phyloP scores from a whole-genome alignment of 1,140 invertebrate species.

The Drosophila grimshawi region DNA sequence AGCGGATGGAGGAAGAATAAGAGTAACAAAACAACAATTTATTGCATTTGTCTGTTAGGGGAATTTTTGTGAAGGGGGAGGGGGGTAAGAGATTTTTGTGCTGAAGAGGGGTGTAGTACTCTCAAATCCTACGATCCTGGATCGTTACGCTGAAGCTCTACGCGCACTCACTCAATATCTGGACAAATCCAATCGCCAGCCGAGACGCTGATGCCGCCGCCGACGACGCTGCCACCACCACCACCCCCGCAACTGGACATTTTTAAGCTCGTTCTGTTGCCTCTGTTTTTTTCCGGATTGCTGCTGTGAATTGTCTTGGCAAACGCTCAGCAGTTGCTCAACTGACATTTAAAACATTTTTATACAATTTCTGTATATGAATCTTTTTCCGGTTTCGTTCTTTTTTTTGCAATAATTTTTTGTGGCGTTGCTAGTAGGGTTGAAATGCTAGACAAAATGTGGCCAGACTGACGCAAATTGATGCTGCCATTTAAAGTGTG shows the following conservation, averaged over 20 bases:
- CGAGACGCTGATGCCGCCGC: conserved; percentile 55
- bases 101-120: conserved; percentile 12
- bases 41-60: conserved; percentile 32
- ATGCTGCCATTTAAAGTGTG: conserved; percentile 10
- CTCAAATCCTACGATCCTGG: conserved; percentile 31
- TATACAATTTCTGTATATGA: conserved; percentile 72
- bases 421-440: conserved; percentile 49
- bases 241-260: conserved; percentile 64
- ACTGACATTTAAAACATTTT: conserved; percentile 56
- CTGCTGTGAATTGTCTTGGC: conserved; percentile 24
- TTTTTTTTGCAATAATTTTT: conserved; percentile 46
- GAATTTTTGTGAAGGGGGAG: neutral
- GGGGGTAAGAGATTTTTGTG: conserved; percentile 1
- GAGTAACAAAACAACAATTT: conserved; percentile 61
- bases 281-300: conserved; percentile 1
- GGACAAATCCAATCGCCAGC: conserved; percentile 87
- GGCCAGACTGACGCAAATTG: conserved; percentile 11
- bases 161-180: conserved; percentile 84
- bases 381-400: conserved; percentile 45
- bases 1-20: conserved; percentile 44
- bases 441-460: conserved; percentile 33
- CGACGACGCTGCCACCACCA: conserved; percentile 28
- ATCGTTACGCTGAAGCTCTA: conserved; percentile 55
- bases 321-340: conserved; percentile 13
- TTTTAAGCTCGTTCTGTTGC: conserved; percentile 25